Evolutionary conservation across 1,140 invertebrate genomes (phyloP), one percentile per base, ranked within the genome.

Genomic region (Drosophila pruinosa): DNA sequence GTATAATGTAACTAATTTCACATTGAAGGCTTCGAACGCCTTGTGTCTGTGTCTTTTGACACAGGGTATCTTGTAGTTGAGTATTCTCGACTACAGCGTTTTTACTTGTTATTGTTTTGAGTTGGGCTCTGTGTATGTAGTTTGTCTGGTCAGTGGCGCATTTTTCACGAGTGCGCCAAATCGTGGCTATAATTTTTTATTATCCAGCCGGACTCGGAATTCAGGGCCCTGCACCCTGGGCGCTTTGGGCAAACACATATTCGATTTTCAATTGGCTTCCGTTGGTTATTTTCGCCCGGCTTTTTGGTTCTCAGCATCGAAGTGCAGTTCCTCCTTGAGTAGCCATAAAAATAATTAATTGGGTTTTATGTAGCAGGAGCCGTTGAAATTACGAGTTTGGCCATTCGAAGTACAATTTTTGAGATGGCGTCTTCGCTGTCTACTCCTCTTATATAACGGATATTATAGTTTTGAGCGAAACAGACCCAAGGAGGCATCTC

Each of bases 341-440:
- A 81, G 77, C 81, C 73, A 85, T 85, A 85, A 86, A 85, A 86
- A 86, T 85, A 85, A 86, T 85, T 85, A 85, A 85, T 85, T 85
- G 81, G 81, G 77, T 85, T 85, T 85, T 85, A 85, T 85, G 81
- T 86, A 73, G 81, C 81, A 85, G 81, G 77, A 85, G 81, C 81
- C 81, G 81, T 81, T 86, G 81, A 86, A 85, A 65, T 77, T 85
- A 81, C 48, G 72, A 67, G 48, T 75, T 72, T 67, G 54, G 34
- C 39, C 24, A 17, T 41, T 50, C 47, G 57, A 24, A 74, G 57
- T 81, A 65, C 74, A 81, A 57, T 81, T 77, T 77, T 61, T 48
- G 72, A 59, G 64, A 54, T 56, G 63, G 48, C 54, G 54, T 36
- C 38, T 54, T 45, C 31, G 4, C 19, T 34, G 31, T 36, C 26